Percentiles rank a stretch among this genome's conserved stretches.
Conservation (phyloP, 2,888 invertebrate genomes). For the Coelogynopora nodosa region DNA sequence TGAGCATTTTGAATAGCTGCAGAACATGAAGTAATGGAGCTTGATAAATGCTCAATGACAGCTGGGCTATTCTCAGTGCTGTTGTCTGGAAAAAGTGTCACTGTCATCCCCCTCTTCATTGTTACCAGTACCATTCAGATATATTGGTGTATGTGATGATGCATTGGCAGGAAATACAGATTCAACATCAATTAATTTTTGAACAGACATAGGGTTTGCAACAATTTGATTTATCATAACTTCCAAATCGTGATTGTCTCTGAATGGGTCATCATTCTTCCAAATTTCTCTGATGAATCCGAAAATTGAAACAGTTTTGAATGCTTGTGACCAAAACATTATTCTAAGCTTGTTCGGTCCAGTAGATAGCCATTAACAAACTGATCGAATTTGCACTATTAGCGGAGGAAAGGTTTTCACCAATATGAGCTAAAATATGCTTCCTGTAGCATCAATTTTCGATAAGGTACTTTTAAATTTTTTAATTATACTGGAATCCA, state of each 20-base stretch:
- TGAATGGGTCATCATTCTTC: background rate
- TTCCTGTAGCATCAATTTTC: no score
- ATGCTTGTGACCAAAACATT: background rate
- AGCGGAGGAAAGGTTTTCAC: background rate
- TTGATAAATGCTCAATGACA: no score
- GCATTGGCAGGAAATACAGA: no score
- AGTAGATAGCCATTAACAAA: background rate
- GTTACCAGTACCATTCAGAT: background rate
- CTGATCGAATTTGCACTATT: background rate
- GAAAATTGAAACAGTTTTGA: background rate
- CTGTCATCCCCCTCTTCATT: background rate
- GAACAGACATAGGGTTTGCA: no score
- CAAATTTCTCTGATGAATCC: background rate
- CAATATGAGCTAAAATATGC: constrained; percentile 9
- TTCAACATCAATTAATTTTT: no score
- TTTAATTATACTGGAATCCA: no score
- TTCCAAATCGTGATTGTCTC: background rate
- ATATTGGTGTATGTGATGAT: background rate
- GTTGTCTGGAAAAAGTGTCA: background rate
- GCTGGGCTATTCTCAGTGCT: no score
- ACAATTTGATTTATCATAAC: no score
- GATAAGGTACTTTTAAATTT: no score
- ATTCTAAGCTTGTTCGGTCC: background rate
- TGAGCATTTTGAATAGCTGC: no score
- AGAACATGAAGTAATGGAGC: no score